phyloP scores from a whole-genome alignment of 2,113 vertebrate genomes.

The Cavia aperea region DNA sequence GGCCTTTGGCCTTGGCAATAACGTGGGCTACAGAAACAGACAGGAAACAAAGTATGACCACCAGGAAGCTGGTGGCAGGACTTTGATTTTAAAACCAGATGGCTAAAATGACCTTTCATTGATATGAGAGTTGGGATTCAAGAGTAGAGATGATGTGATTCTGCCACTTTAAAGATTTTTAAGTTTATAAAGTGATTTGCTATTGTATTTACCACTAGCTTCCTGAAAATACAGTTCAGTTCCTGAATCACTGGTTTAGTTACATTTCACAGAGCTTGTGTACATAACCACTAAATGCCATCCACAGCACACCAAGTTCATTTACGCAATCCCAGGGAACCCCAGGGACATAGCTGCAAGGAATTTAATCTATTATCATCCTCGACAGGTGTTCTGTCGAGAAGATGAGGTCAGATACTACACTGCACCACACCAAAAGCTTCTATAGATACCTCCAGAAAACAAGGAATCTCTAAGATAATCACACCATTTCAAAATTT shows the following conservation, averaged over 20 bases:
- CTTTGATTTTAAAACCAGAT: neutral
- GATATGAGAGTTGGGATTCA: neutral
- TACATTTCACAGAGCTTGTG: neutral
- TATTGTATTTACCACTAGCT: neutral
- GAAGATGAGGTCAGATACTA: neutral
- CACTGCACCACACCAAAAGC: neutral
- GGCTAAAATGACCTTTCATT: neutral
- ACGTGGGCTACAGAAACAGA: conserved; percentile 83
- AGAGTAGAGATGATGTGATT: neutral
- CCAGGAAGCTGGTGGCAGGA: neutral
- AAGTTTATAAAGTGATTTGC: neutral
- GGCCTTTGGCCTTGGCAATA: conserved; percentile 93
- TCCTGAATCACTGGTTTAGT: neutral
- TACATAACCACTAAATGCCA: neutral
- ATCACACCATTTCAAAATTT: neutral
- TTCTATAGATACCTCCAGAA: neutral
- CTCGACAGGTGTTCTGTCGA: neutral
- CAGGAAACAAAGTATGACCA: neutral
- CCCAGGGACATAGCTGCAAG: neutral
- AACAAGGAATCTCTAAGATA: neutral
- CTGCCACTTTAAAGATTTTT: neutral
- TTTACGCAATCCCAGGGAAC: neutral
- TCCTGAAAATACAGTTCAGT: neutral
- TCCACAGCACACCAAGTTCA: neutral
- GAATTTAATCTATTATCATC: neutral